A percentile compares a stretch with the other conserved stretches of the same genome.
Evolutionary conservation across 2,888 invertebrate species (phyloP).

Genomic region (Diaperis boleti): DNA sequence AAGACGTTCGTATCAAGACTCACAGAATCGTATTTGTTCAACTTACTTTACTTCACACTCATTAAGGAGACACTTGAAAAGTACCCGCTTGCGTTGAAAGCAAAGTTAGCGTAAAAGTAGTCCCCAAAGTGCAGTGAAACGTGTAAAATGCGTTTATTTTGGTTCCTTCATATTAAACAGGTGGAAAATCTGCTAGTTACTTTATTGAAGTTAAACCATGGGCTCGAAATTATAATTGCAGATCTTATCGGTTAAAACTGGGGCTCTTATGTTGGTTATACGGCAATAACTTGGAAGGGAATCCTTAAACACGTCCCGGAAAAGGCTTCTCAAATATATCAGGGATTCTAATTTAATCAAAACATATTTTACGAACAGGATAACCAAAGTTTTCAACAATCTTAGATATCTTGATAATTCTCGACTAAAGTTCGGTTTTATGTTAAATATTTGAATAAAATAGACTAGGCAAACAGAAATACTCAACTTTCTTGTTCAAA

Average conservation of each 20-base stretch:
- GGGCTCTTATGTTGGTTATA: conserved; percentile 4
- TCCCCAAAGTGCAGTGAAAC: conserved; percentile 19
- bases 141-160: conserved; percentile 33
- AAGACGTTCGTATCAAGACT: too few relatives aligned
- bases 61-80: conserved; percentile 14
- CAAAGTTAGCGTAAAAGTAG: conserved; percentile 14
- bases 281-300: background rate
- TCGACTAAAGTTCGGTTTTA: background rate
- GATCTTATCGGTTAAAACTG: conserved; percentile 24
- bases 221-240: conserved; percentile 27
- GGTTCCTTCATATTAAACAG: conserved; percentile 22
- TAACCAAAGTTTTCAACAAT: conserved; percentile 1
- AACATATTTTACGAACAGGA: conserved; percentile 10
- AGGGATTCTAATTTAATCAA: conserved; percentile 14
- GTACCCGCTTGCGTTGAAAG: background rate
- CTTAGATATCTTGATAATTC: background rate
- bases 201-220: conserved; percentile 27
- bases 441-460: background rate
- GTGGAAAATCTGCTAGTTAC: conserved; percentile 23
- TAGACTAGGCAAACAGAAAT: too few relatives aligned
- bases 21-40: conserved; percentile 1
- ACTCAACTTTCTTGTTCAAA: too few relatives aligned
- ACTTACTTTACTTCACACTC: conserved; percentile 8
- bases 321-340: conserved; percentile 14
- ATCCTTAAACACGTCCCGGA: conserved; percentile 6